Conservation (phyloP, 2,888 invertebrate species). For the Philereme vetulata region DNA sequence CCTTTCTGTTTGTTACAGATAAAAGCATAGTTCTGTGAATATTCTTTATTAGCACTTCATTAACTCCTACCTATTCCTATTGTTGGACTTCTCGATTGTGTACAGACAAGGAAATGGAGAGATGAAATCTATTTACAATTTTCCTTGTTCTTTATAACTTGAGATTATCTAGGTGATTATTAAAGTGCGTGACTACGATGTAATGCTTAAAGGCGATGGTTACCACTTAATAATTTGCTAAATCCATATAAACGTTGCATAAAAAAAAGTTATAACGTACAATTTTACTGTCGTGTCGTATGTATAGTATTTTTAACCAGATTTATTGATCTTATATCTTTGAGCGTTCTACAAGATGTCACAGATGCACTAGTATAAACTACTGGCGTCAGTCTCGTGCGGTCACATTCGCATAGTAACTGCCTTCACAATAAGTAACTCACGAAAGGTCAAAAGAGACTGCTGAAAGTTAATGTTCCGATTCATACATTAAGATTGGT, state of each 20-base stretch:
- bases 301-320: too few species aligned
- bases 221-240: too few species aligned
- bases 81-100: background rate
- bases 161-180: too few species aligned
- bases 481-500: conserved; percentile 22
- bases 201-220: too few species aligned
- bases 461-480: conserved; percentile 27
- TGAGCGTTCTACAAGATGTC: background rate
- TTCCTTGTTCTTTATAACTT: too few species aligned
- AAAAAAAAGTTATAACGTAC: too few species aligned
- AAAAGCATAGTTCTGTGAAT: background rate
- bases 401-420: conserved; percentile 4
- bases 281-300: too few species aligned
- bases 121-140: too few species aligned
- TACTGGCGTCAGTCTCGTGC: conserved; percentile 10
- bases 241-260: too few species aligned
- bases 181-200: too few species aligned
- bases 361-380: conserved; percentile 11
- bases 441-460: conserved; percentile 34
- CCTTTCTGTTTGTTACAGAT: background rate
- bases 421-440: conserved; percentile 15
- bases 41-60: background rate
- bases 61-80: background rate
- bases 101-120: too few species aligned
- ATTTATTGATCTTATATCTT: too few species aligned